A percentile compares a stretch with the other conserved stretches of the same genome.
Evolutionary conservation across 2,888 invertebrate genomes (phyloP).

Genomic region (Volucella bombylans): DNA sequence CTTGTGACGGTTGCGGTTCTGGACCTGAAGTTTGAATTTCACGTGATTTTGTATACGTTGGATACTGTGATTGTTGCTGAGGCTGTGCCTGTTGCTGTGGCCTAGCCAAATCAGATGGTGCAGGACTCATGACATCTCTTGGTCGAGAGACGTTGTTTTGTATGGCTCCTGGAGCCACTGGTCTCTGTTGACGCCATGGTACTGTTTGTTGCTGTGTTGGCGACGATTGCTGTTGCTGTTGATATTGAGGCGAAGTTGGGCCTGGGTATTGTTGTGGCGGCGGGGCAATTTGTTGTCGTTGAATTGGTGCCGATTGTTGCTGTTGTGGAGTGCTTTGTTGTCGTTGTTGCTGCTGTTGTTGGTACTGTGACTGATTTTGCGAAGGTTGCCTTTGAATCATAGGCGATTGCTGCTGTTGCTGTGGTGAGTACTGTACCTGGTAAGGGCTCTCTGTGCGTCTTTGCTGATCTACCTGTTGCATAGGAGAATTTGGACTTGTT

Average conservation of each 20-base stretch:
- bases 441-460: constrained; percentile 80
- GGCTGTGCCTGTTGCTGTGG: constrained; percentile 75
- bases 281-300: constrained; percentile 66
- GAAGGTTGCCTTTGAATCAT: constrained; percentile 53
- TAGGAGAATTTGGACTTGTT: constrained; percentile 75
- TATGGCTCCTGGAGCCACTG: constrained; percentile 12
- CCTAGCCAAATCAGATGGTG: constrained; percentile 68
- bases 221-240: constrained; percentile 75
- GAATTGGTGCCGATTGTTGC: constrained; percentile 72
- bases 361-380: constrained; percentile 43
- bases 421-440: constrained; percentile 77
- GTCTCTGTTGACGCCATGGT: constrained; percentile 80
- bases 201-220: constrained; percentile 76
- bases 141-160: constrained; percentile 65
- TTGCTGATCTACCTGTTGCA: constrained; percentile 77
- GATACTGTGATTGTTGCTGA: constrained; percentile 78
- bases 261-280: constrained; percentile 72
- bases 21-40: constrained; percentile 78
- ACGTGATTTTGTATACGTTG: constrained; percentile 79
- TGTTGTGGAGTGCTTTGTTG: constrained; percentile 73
- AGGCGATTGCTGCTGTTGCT: constrained; percentile 60
- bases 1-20: constrained; percentile 75
- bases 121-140: constrained; percentile 74
- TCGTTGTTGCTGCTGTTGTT: constrained; percentile 73
- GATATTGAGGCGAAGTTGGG: constrained; percentile 76